phyloP scores from a whole-genome alignment of 1,140 invertebrate species.

The Drosophila obscura region DNA sequence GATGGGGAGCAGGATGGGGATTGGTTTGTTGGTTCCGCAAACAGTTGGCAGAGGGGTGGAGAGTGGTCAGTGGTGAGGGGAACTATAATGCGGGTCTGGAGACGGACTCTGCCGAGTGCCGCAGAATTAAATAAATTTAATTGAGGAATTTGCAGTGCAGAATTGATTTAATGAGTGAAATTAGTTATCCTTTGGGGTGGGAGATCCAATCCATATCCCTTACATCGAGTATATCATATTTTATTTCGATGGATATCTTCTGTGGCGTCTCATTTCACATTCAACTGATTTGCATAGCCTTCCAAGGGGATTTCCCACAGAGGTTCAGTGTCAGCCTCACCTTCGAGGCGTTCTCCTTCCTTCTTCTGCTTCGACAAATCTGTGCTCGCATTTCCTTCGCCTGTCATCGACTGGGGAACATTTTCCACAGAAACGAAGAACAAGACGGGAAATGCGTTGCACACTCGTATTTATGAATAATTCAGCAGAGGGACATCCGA shows the following conservation, averaged over 20 bases:
- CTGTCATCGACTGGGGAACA: slow-evolving; percentile 29
- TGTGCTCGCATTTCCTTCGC: slow-evolving; percentile 22
- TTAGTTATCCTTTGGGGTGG: neutral
- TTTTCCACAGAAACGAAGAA: slow-evolving; percentile 18
- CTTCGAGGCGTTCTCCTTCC: slow-evolving; percentile 4
- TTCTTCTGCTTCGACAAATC: neutral
- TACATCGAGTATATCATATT: neutral
- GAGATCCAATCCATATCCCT: neutral
- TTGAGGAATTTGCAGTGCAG: neutral
- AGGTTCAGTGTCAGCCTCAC: slow-evolving; percentile 7
- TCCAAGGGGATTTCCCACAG: neutral
- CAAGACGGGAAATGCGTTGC: slow-evolving; percentile 46
- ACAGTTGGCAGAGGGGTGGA: slow-evolving; percentile 4
- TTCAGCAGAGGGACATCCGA: slow-evolving; percentile 33
- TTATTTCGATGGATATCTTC: slow-evolving; percentile 24
- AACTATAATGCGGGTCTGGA: slow-evolving; percentile 4
- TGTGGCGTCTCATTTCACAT: slow-evolving; percentile 16
- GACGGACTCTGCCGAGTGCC: no score
- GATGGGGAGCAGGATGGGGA: neutral
- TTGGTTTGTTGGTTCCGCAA: neutral
- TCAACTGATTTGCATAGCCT: slow-evolving; percentile 37
- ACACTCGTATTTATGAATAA: slow-evolving; percentile 52
- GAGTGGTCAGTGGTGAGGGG: neutral
- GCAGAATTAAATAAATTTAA: neutral
- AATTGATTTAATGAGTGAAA: neutral